phyloP scores from a whole-genome alignment of 1,140 invertebrate genomes.

The Neuroterus valhalla region DNA sequence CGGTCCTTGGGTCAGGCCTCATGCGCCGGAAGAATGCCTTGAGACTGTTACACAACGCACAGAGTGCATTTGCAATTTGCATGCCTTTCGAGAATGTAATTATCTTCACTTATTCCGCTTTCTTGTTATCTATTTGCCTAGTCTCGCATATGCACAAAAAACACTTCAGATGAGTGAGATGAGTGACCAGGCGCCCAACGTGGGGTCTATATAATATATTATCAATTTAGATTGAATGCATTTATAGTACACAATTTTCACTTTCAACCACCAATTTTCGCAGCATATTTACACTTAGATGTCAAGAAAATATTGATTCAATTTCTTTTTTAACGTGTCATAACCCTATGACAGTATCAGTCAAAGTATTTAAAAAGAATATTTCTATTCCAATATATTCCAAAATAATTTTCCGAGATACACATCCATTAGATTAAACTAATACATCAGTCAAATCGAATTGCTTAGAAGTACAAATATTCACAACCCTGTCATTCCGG shows the following conservation, averaged over 20 bases:
- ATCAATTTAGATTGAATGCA: no score
- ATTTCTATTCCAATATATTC: neutral
- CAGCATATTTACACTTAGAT: no score
- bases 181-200: no score
- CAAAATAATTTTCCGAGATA: neutral
- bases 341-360: no score
- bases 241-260: no score
- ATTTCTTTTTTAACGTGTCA: no score
- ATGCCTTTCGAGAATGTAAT: constrained; percentile 26
- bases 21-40: constrained; percentile 8
- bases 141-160: neutral
- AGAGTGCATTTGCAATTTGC: constrained; percentile 30
- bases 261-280: no score
- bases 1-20: constrained; percentile 1
- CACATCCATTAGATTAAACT: constrained; percentile 25
- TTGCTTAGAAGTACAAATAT: constrained; percentile 9
- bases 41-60: constrained; percentile 16
- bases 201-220: no score
- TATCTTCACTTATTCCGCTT: constrained; percentile 27
- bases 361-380: neutral
- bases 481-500: constrained; percentile 14
- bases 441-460: constrained; percentile 17
- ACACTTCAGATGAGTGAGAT: neutral
- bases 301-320: no score
- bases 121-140: constrained; percentile 28